phyloP scores from a whole-genome alignment of 2,113 vertebrate species.

The Bothrops jararaca region DNA sequence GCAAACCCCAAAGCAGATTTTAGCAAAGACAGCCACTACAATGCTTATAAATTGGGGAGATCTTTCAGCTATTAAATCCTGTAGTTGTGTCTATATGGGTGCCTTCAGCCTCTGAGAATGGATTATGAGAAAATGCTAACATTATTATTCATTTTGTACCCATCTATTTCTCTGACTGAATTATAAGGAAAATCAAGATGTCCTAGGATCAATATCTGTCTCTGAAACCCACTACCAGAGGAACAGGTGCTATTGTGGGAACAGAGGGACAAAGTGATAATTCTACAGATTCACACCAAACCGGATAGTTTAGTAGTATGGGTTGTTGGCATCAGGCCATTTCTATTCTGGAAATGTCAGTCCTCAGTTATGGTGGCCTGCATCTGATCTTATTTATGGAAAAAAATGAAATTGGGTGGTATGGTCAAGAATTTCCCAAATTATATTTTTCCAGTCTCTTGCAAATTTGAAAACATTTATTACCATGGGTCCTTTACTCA shows the following conservation, averaged over 20 bases:
- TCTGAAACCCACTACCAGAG: neutral
- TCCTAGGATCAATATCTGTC: neutral
- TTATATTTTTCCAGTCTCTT: neutral
- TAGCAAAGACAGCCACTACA: neutral
- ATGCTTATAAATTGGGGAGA: neutral
- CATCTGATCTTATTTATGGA: neutral
- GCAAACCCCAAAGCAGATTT: neutral
- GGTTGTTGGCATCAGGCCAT: neutral
- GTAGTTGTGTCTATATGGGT: neutral
- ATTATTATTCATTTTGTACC: neutral
- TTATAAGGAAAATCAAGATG: neutral
- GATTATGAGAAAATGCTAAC: neutral
- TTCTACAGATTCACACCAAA: neutral
- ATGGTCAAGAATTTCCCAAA: neutral
- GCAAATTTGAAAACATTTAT: accelerated
- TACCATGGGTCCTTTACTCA: conserved; percentile 13
- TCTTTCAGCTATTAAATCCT: neutral
- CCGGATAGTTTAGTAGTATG: neutral
- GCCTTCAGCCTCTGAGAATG: neutral
- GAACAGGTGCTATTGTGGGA: neutral
- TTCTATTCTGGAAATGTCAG: neutral
- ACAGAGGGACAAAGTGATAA: too few species aligned
- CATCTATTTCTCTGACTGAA: neutral
- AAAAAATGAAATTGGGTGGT: neutral
- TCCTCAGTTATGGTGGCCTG: neutral